Percentiles rank a stretch among this genome's conserved stretches.
phyloP scores from a whole-genome alignment of 2,888 invertebrate genomes.

The Tipula confusa region DNA sequence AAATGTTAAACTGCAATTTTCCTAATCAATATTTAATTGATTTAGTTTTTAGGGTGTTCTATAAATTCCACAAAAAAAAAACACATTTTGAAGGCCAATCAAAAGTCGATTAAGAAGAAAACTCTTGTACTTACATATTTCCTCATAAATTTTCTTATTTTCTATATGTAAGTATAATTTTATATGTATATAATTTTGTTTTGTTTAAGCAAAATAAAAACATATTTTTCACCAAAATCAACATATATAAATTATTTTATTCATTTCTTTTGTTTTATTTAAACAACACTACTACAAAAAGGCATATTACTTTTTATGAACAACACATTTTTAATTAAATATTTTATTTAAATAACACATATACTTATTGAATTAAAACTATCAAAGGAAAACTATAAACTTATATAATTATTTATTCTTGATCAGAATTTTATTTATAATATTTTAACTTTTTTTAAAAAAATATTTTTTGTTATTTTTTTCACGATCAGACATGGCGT shows the following conservation, averaged over 20 bases:
- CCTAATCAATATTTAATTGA: neutral
- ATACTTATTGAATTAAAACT: neutral
- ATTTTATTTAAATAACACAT: neutral
- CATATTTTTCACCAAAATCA: slow-evolving; percentile 8
- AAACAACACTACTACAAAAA: neutral
- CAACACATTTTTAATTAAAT: neutral
- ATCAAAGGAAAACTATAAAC: neutral
- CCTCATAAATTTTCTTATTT: neutral
- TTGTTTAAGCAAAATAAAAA: neutral
- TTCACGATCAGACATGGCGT: slow-evolving; percentile 4
- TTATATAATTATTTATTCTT: neutral
- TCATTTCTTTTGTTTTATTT: slow-evolving; percentile 14
- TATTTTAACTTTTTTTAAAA: slow-evolving; percentile 25
- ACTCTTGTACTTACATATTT: neutral
- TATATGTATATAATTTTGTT: neutral
- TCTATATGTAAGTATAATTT: neutral
- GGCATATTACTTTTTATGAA: slow-evolving; percentile 16
- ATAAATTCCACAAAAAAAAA: neutral
- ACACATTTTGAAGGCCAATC: slow-evolving; percentile 27
- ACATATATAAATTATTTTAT: neutral
- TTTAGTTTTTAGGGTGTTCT: neutral
- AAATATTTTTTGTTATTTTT: slow-evolving; percentile 1
- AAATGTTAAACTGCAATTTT: neutral
- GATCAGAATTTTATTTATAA: neutral
- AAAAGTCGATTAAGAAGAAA: slow-evolving; percentile 21